phyloP scores from a whole-genome alignment of 2,113 vertebrate species.

The Atractosteus spatula region DNA sequence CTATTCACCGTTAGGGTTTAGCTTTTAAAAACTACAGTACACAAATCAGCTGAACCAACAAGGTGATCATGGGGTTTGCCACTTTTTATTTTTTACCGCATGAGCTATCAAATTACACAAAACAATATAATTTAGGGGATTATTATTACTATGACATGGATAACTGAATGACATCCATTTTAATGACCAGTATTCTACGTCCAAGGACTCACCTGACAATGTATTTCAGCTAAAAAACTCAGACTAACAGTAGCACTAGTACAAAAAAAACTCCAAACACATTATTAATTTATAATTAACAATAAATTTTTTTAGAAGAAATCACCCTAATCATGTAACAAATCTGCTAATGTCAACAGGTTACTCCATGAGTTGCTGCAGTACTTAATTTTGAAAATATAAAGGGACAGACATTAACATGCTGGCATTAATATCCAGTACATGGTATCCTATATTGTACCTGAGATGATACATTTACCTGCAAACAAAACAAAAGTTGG shows the following conservation, averaged over 20 bases:
- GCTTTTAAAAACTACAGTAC: background rate
- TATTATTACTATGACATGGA: too few species aligned
- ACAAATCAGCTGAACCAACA: constrained; percentile 9
- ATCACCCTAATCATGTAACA: background rate
- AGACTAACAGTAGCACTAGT: background rate
- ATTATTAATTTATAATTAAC: background rate
- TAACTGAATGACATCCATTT: too few species aligned
- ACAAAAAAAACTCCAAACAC: background rate
- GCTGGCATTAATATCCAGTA: constrained; percentile 37
- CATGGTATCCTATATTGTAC: constrained; percentile 52
- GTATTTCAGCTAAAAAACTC: constrained; percentile 6
- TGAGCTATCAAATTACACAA: too few species aligned
- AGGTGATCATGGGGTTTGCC: constrained; percentile 31
- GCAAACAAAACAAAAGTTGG: constrained; percentile 63
- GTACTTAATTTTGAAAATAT: background rate
- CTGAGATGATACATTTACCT: constrained; percentile 69
- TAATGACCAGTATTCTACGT: too few species aligned
- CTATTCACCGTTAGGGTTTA: background rate
- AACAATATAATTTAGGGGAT: too few species aligned
- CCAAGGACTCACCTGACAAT: too few species aligned
- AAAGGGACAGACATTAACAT: constrained; percentile 37
- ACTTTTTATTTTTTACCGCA: constrained; percentile 11
- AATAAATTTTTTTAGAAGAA: background rate
- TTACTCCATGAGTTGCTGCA: too few species aligned
- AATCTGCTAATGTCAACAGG: background rate